Conservation (phyloP, 1,140 invertebrate genomes). For the Hycleus cichorii region DNA sequence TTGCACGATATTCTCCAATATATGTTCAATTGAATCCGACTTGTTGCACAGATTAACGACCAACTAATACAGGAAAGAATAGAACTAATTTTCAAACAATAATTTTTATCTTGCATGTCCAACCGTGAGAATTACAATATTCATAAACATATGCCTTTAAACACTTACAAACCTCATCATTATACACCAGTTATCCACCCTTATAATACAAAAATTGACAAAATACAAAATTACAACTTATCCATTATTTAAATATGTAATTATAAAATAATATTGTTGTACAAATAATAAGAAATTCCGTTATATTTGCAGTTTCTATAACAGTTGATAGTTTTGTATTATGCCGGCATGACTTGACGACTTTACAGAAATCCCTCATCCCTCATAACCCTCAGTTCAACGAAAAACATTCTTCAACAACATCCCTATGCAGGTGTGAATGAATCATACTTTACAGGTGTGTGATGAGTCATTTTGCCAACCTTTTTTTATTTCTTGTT, state of each 20-base stretch:
- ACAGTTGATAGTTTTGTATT: too few species aligned
- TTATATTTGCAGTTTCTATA: too few species aligned
- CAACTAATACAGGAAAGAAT: too few species aligned
- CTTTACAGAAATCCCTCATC: not conserved
- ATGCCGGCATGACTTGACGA: too few species aligned
- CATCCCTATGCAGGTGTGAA: slow-evolving; percentile 14
- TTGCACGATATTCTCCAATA: not conserved
- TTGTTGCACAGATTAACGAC: slow-evolving; percentile 6
- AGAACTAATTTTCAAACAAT: slow-evolving; percentile 14
- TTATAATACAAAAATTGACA: too few species aligned
- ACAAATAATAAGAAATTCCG: too few species aligned
- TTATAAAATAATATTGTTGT: too few species aligned
- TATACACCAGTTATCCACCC: too few species aligned
- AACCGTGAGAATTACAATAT: slow-evolving; percentile 5
- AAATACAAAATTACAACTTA: too few species aligned
- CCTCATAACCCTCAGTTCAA: slow-evolving; percentile 7
- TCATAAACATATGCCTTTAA: slow-evolving; percentile 1
- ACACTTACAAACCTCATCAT: not conserved
- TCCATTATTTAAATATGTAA: too few species aligned
- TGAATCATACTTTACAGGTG: slow-evolving; percentile 14
- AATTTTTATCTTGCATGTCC: slow-evolving; percentile 20
- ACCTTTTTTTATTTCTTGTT: too few species aligned
- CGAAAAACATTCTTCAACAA: slow-evolving; percentile 5
- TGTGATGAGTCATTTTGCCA: slow-evolving; percentile 6
- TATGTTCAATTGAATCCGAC: not conserved